phyloP scores from a whole-genome alignment of 1,140 invertebrate species.

The Camponotus floridanus region DNA sequence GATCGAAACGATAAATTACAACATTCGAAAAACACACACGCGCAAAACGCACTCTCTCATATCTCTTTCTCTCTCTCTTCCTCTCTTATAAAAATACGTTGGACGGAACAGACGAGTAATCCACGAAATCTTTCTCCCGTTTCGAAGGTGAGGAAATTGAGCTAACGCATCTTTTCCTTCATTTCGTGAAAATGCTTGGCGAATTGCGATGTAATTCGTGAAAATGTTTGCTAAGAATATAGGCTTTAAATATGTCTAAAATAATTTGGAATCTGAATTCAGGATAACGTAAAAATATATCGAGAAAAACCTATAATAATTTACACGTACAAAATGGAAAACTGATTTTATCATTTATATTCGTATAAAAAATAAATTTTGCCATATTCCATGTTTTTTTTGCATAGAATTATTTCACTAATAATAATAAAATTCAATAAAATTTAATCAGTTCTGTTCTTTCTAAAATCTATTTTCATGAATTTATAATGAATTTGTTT shows the following conservation, averaged over 20 bases:
- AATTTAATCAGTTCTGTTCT: neutral
- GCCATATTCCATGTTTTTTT: neutral
- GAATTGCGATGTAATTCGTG: neutral
- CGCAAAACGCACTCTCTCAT: constrained; percentile 39
- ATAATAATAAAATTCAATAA: neutral
- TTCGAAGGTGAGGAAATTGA: constrained; percentile 44
- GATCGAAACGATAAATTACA: constrained; percentile 42
- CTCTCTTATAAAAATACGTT: constrained; percentile 82
- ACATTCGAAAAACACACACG: constrained; percentile 45
- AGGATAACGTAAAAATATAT: neutral
- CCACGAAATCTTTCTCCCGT: constrained; percentile 50
- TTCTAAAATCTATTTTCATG: neutral
- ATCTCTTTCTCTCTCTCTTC: constrained; percentile 38
- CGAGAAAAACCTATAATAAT: neutral
- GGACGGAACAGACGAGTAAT: constrained; percentile 80
- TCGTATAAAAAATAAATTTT: constrained; percentile 8
- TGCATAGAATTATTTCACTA: neutral
- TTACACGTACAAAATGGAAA: constrained; percentile 33
- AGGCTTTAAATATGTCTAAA: neutral
- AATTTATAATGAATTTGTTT: neutral
- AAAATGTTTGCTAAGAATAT: constrained; percentile 26
- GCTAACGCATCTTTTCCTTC: constrained; percentile 34
- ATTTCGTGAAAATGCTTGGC: neutral
- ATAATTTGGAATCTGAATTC: neutral
- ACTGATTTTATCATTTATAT: neutral